Percentiles rank a stretch among this genome's conserved stretches.
Evolutionary conservation across 30 jellyfish, hydroid and myxozoan species (phyloP).

Genomic region (Mastigias papua): DNA sequence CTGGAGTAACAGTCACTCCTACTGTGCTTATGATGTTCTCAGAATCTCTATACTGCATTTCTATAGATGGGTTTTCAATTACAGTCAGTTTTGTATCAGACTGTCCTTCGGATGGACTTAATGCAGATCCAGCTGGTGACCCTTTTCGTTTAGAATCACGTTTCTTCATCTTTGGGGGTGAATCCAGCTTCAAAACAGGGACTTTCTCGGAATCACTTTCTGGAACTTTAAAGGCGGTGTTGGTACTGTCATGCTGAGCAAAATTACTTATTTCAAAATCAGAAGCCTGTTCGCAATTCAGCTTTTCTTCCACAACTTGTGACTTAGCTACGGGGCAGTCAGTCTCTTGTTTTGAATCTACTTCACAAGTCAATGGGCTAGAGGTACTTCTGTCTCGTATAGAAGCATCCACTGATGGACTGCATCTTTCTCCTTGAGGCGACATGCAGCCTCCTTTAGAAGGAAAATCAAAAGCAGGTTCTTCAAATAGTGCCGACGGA

Average conservation of each 20-base stretch:
- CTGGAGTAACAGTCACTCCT: slow-evolving; percentile 79
- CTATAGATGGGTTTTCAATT: slow-evolving; percentile 37
- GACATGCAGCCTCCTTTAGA: slow-evolving; percentile 6
- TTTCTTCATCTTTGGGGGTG: slow-evolving; percentile 75
- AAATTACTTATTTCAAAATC: not conserved
- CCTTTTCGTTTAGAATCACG: slow-evolving; percentile 63
- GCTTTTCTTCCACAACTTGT: too few relatives aligned
- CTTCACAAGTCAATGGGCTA: slow-evolving; percentile 30
- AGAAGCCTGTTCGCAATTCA: not conserved
- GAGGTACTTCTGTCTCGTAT: slow-evolving; percentile 39
- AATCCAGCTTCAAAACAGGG: slow-evolving; percentile 65
- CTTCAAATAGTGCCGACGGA: slow-evolving; percentile 77
- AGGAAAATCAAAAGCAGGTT: slow-evolving; percentile 61
- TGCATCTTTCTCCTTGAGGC: slow-evolving; percentile 22
- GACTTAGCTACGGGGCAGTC: not conserved
- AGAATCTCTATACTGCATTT: slow-evolving; percentile 33
- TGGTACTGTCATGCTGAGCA: not conserved
- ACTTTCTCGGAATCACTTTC: slow-evolving; percentile 50
- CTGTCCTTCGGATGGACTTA: slow-evolving; percentile 3
- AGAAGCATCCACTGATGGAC: not conserved
- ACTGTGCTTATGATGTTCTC: slow-evolving; percentile 67
- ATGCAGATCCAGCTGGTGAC: slow-evolving; percentile 4
- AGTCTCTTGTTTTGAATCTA: not conserved
- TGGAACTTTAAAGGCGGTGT: slow-evolving; percentile 35
- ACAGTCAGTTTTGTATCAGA: slow-evolving; percentile 39